Percentiles rank a stretch among this genome's conserved stretches.
phyloP scores from a whole-genome alignment of 2,113 vertebrate genomes.

The Protobothrops mucrosquamatus region DNA sequence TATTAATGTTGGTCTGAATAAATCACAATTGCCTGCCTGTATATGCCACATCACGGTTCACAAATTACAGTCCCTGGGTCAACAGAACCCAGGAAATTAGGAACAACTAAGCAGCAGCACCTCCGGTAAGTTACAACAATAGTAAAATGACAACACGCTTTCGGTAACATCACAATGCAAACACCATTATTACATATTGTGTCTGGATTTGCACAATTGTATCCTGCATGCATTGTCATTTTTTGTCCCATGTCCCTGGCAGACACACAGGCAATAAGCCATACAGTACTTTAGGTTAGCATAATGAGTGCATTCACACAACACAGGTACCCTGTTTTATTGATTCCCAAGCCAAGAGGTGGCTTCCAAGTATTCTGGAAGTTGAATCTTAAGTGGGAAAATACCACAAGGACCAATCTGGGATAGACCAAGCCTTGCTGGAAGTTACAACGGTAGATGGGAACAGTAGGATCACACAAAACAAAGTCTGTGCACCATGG shows the following conservation, averaged over 20 bases:
- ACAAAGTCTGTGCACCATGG: not conserved
- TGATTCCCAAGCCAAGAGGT: not conserved
- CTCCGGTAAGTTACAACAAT: not conserved
- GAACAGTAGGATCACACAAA: not conserved
- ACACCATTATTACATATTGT: not conserved
- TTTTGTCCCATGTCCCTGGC: not conserved
- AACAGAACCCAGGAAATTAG: not conserved
- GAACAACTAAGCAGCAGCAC: not conserved
- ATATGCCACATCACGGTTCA: not conserved
- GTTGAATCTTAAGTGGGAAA: not conserved
- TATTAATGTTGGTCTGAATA: not conserved
- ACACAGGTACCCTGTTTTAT: not conserved
- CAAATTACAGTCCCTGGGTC: not conserved
- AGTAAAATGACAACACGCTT: not conserved
- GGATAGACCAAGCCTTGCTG: not conserved
- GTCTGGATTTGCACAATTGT: not conserved
- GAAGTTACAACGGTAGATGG: not conserved
- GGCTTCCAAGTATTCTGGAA: not conserved
- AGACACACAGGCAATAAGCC: not conserved
- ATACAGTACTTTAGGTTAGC: not conserved
- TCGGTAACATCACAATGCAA: not conserved
- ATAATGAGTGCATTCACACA: not conserved
- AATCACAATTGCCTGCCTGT: not conserved
- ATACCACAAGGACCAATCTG: not conserved
- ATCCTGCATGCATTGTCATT: not conserved